A percentile compares a stretch with the other conserved stretches of the same genome.
Conservation (phyloP, 1,140 invertebrate species). For the Drosophila nebulosa region DNA sequence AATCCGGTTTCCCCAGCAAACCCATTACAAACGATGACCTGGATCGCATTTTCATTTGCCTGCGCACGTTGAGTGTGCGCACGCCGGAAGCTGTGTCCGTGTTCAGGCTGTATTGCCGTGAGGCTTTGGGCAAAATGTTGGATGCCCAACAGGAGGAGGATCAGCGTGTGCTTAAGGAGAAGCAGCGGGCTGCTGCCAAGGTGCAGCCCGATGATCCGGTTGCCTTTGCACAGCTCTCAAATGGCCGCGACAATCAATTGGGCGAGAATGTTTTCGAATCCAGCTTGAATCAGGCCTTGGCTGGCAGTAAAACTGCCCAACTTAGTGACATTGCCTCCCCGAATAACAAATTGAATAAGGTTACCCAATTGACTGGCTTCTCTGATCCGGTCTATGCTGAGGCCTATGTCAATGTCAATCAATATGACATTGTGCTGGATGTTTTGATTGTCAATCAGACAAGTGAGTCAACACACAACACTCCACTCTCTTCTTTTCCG, state of each 20-base stretch:
- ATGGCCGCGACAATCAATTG: slow-evolving; percentile 87
- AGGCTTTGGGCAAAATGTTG: slow-evolving; percentile 93
- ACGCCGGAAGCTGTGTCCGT: slow-evolving; percentile 87
- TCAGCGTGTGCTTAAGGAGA: slow-evolving; percentile 82
- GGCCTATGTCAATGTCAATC: slow-evolving; percentile 99
- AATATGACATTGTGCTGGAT: slow-evolving; percentile 99
- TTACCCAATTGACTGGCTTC: slow-evolving; percentile 99
- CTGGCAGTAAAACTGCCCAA: slow-evolving; percentile 83
- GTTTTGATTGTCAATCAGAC: slow-evolving; percentile 99
- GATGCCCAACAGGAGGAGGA: slow-evolving; percentile 87
- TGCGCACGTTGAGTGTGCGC: slow-evolving; percentile 89
- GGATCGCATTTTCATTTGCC: slow-evolving; percentile 93
- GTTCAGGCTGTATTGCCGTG: slow-evolving; percentile 89
- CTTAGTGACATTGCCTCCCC: slow-evolving; percentile 82
- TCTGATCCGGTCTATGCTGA: slow-evolving; percentile 99
- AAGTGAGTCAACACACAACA: slow-evolving; percentile 80
- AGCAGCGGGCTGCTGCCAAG: slow-evolving; percentile 86
- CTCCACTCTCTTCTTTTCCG: neutral
- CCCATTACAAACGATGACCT: slow-evolving; percentile 97
- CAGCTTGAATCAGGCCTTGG: slow-evolving; percentile 94
- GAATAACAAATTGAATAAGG: slow-evolving; percentile 89
- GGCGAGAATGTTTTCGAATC: slow-evolving; percentile 97
- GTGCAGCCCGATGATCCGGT: slow-evolving; percentile 95
- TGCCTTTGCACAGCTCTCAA: slow-evolving; percentile 91
- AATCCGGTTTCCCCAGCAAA: slow-evolving; percentile 86